Evolutionary conservation across 2,888 invertebrate genomes (phyloP).

Genomic region (Melangyna quadrimaculata): DNA sequence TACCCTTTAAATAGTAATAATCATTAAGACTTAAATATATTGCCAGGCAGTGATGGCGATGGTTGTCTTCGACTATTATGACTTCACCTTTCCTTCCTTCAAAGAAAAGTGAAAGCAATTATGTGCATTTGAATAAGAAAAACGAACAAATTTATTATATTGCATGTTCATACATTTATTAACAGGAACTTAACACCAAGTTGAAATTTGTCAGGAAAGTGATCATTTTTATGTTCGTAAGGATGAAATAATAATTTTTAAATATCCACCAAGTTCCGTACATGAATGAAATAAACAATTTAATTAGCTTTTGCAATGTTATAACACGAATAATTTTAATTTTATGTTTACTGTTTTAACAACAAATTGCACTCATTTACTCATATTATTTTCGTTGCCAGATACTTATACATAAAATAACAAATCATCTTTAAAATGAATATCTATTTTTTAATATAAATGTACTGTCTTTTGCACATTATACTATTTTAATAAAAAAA

Average conservation of each 20-base stretch:
- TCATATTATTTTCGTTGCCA: background rate
- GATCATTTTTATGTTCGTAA: background rate
- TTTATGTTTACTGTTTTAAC: slow-evolving; percentile 4
- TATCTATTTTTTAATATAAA: background rate
- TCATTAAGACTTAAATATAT: background rate
- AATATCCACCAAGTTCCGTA: background rate
- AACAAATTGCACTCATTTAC: background rate
- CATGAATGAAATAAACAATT: background rate
- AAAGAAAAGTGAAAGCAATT: slow-evolving; percentile 56
- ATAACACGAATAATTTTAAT: background rate
- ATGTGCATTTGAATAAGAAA: slow-evolving; percentile 23
- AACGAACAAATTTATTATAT: background rate
- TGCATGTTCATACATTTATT: slow-evolving; percentile 4
- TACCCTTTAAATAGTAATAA: background rate
- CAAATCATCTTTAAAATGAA: background rate
- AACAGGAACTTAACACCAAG: slow-evolving; percentile 31
- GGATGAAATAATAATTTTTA: background rate
- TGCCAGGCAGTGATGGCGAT: too few relatives aligned
- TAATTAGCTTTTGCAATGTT: slow-evolving; percentile 5
- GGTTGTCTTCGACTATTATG: background rate
- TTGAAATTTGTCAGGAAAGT: slow-evolving; percentile 4
- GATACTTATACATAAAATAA: background rate
- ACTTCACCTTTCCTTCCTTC: background rate
- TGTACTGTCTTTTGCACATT: background rate
- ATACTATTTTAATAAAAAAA: background rate